These are phyloP conservation scores for Apodemus speciosus DNA, from an alignment of 2,113 vertebrate genomes.

Conservation along the genomic window DNA sequence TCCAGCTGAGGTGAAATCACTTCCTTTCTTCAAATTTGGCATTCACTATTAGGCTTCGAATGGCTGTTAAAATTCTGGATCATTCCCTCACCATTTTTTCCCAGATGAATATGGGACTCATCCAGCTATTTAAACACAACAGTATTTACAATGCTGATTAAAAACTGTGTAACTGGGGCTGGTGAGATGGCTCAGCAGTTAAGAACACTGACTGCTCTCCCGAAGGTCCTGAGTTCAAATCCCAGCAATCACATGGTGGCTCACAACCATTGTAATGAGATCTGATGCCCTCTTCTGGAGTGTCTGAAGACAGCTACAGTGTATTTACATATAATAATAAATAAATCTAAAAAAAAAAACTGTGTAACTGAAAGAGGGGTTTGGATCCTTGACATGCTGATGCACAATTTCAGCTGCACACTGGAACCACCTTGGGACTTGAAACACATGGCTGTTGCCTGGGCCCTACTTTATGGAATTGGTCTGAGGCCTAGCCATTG, in stretches of 20 bases:
- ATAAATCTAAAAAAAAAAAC: too few relatives aligned
- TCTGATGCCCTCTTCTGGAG: too few relatives aligned
- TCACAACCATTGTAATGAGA: too few relatives aligned
- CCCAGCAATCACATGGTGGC: too few relatives aligned
- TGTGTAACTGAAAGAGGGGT: background rate
- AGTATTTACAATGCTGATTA: slow-evolving; percentile 37
- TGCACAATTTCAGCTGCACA: slow-evolving; percentile 31
- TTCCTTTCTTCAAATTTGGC: slow-evolving; percentile 68
- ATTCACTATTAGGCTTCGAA: slow-evolving; percentile 46
- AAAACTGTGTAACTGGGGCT: background rate
- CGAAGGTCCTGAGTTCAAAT: too few relatives aligned
- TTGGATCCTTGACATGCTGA: background rate
- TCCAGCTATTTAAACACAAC: slow-evolving; percentile 37
- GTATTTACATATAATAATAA: too few relatives aligned
- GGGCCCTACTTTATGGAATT: background rate
- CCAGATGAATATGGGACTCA: slow-evolving; percentile 44
- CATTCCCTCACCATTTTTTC: slow-evolving; percentile 42
- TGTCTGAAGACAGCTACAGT: too few relatives aligned
- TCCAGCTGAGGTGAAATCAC: slow-evolving; percentile 66
- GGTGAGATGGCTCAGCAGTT: too few relatives aligned
- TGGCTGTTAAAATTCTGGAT: slow-evolving; percentile 53
- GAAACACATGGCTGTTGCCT: background rate
- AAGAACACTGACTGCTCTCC: too few relatives aligned
- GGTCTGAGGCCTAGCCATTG: background rate
- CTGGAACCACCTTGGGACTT: background rate